Evolutionary conservation across 2,888 invertebrate genomes (phyloP).

Genomic region (Pantelozetes paolii): DNA sequence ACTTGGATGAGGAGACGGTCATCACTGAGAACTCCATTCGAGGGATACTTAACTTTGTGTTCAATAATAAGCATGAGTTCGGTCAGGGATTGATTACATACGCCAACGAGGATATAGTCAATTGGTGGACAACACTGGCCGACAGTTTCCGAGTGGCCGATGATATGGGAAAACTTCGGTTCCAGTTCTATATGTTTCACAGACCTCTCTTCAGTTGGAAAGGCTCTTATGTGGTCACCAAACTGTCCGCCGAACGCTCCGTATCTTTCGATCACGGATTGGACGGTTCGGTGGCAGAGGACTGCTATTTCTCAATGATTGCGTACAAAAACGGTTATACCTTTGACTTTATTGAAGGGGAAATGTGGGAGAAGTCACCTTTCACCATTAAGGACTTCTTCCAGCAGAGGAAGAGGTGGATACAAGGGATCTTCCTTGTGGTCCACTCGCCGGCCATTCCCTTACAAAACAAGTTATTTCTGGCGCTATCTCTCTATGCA

Average conservation of each 20-base stretch:
- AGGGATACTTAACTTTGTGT: conserved; percentile 87
- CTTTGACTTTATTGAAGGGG: conserved; percentile 94
- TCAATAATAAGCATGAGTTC: conserved; percentile 89
- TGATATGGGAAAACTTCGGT: conserved; percentile 91
- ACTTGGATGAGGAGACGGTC: conserved; percentile 92
- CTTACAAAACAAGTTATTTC: conserved; percentile 68
- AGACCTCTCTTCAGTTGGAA: conserved; percentile 96
- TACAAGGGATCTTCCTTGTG: conserved; percentile 59
- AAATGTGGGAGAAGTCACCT: conserved; percentile 98
- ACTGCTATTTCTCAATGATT: conserved; percentile 94
- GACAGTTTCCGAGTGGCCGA: conserved; percentile 94
- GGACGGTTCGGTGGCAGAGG: conserved; percentile 96
- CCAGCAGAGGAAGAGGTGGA: conserved; percentile 93
- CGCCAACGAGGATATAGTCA: conserved; percentile 89
- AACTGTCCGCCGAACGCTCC: conserved; percentile 55
- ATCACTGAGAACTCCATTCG: conserved; percentile 84
- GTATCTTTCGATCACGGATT: conserved; percentile 94
- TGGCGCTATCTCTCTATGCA: conserved; percentile 85
- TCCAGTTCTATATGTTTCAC: conserved; percentile 88
- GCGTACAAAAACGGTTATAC: conserved; percentile 83
- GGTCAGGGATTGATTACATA: conserved; percentile 94
- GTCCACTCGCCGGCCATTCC: conserved; percentile 71
- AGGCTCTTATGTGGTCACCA: conserved; percentile 90
- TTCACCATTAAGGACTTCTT: conserved; percentile 91
- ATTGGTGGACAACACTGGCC: conserved; percentile 92